Conservation (phyloP, 1,140 invertebrate species). For the Rhizoglyphus robini region DNA sequence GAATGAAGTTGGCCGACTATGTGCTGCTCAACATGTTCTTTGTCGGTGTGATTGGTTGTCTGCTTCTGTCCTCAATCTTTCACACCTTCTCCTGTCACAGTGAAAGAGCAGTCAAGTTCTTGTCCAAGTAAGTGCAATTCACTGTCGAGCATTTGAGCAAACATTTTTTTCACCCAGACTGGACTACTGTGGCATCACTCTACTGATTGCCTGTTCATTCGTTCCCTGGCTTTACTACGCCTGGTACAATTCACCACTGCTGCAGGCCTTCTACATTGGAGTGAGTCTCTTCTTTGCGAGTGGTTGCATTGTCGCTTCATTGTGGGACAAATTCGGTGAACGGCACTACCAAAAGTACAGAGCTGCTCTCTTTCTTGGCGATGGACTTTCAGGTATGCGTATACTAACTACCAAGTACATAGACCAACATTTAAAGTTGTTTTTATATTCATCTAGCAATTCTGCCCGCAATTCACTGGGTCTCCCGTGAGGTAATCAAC, state of each 20-base stretch:
- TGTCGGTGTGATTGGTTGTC: slow-evolving; percentile 84
- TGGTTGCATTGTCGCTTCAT: slow-evolving; percentile 82
- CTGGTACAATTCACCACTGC: slow-evolving; percentile 73
- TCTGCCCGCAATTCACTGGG: slow-evolving; percentile 86
- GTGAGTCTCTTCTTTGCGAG: slow-evolving; percentile 82
- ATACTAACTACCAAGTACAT: too few species aligned
- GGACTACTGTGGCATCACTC: slow-evolving; percentile 95
- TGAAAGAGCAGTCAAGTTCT: slow-evolving; percentile 76
- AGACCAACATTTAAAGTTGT: slow-evolving; percentile 52
- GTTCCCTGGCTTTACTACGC: slow-evolving; percentile 99
- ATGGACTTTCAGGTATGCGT: slow-evolving; percentile 91
- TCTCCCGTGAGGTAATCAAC: slow-evolving; percentile 47
- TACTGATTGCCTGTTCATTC: slow-evolving; percentile 96
- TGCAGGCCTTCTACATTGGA: slow-evolving; percentile 71
- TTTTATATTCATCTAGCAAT: slow-evolving; percentile 35
- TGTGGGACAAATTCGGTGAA: slow-evolving; percentile 94
- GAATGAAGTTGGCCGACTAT: slow-evolving; percentile 71
- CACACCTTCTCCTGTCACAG: slow-evolving; percentile 96
- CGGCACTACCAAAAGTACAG: slow-evolving; percentile 74
- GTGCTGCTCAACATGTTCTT: slow-evolving; percentile 81
- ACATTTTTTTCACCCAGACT: slow-evolving; percentile 43
- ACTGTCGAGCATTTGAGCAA: too few species aligned
- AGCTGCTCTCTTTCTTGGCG: slow-evolving; percentile 81
- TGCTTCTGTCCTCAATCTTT: slow-evolving; percentile 89
- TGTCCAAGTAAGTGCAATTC: slow-evolving; percentile 59